Percentiles rank a stretch among this genome's conserved stretches.
These are phyloP conservation scores for Tenualosa thibaudeaui DNA, from an alignment of 2,797 vertebrate species.

Conservation along the genomic window DNA sequence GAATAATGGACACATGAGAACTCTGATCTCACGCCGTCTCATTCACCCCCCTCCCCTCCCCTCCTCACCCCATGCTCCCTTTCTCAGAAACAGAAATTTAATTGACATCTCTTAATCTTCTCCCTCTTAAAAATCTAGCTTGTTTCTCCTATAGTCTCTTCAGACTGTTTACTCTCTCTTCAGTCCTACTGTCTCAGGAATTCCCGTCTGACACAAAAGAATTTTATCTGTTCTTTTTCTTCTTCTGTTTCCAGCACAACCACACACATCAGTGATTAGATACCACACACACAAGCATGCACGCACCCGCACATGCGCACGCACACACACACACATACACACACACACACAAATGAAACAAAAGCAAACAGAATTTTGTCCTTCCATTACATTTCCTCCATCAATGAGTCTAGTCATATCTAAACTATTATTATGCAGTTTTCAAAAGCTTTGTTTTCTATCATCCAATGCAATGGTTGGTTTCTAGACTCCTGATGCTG, in stretches of 20 bases:
- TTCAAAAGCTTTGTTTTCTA: background rate
- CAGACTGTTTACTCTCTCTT: too few species aligned
- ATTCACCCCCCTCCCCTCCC: background rate
- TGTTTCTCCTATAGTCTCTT: background rate
- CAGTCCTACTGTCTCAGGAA: too few species aligned
- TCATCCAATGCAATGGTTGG: background rate
- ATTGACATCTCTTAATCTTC: background rate
- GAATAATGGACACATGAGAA: conserved; percentile 10
- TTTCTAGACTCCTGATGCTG: background rate
- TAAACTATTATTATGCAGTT: background rate
- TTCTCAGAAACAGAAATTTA: background rate
- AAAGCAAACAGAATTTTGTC: background rate
- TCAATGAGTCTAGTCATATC: background rate
- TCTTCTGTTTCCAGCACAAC: background rate
- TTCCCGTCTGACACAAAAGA: background rate
- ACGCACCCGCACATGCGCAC: background rate
- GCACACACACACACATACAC: background rate
- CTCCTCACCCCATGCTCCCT: too few species aligned
- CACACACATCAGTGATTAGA: background rate
- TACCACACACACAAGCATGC: background rate
- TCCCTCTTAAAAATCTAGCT: background rate
- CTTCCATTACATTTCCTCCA: background rate
- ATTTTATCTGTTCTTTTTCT: background rate
- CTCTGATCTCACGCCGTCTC: background rate
- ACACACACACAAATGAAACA: too few species aligned